Evolutionary conservation across 2,113 vertebrate genomes (phyloP).

Genomic region (Vireo altiloquus): DNA sequence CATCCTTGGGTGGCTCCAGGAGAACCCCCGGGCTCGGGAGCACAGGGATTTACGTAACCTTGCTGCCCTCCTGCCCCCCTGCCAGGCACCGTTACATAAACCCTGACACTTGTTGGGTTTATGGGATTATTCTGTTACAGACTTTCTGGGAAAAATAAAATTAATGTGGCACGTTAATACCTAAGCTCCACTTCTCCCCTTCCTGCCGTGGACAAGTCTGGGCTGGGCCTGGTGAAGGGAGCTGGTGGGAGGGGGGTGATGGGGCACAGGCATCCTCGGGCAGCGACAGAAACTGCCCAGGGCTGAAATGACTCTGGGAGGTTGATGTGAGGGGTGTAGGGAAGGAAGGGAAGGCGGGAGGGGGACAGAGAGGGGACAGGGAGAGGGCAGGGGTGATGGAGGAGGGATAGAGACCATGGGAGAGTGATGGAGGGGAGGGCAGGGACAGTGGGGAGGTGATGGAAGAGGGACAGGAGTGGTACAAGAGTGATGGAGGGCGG

Average conservation of each 20-base stretch:
- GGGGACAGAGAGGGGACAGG: background rate
- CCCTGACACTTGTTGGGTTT: background rate
- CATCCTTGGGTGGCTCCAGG: fast-evolving
- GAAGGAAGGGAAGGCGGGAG: background rate
- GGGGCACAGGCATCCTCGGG: background rate
- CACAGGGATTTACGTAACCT: background rate
- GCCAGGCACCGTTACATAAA: background rate
- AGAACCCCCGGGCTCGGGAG: background rate
- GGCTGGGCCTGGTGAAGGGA: fast-evolving
- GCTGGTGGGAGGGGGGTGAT: background rate
- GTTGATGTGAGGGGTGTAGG: background rate
- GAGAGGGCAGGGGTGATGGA: no score
- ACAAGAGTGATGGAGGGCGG: no score
- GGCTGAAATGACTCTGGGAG: fast-evolving
- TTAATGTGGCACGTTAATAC: background rate
- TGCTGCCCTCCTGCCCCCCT: background rate
- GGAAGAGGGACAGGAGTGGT: background rate
- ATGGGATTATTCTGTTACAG: background rate
- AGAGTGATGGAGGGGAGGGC: background rate
- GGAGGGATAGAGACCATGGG: no score
- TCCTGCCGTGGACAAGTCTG: fast-evolving
- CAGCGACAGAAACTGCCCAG: background rate
- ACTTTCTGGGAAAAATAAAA: constrained; percentile 18
- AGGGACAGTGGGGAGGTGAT: no score
- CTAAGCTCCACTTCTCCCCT: background rate